Evolutionary conservation across 2,113 vertebrate species (phyloP), one percentile per base, ranked within the genome.

Genomic region (Chaetorhynchus papuensis): DNA sequence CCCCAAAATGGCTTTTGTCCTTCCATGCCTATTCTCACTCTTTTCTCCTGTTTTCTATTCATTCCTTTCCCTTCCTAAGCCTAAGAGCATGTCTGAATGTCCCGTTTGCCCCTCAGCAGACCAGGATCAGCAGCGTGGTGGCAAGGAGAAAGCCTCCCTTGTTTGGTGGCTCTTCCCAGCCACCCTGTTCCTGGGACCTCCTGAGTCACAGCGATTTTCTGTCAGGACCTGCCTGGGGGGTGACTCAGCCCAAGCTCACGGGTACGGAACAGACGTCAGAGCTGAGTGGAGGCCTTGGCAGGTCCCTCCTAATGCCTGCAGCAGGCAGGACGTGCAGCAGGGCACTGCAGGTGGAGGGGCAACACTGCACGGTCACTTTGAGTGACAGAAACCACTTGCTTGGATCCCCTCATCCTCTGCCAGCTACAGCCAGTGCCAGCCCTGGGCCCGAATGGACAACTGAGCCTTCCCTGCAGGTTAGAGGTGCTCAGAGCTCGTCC

Each of bases 191-290:
- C 70, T 45, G 70, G 26, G 28, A 69, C 31, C 53, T 90, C 41
- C 20, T 88, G 83, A 84, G 53, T 79, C 85, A 44, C 27, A 22
- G 70, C 4, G 17, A 45, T 33, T 66, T 70, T 77, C 54, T 90
- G 49, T 27, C 63, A 69, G 70, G 39, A 77, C 63, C 37, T 80
- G 78, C 49, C 39, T 0, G 4, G 61, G 24, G 66, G 49, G 13
- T 90, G 94, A 87, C 35, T 92, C 90, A 91, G 72, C 31, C 52
- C 64, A 33, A 77, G 59, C 49, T 60, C n/a, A 45, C 0, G 0
- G 49, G 16, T 15, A 15, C 0, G 0, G 35, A 45, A 15, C 6
- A 5, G 37, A 56, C 0, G 0, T 28, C 35, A 44, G 41, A 68
- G 28, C n/a, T 37, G 47, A 1, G 57, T 17, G 56, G 26, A 79